Conservation (phyloP, 2,113 vertebrate species). For the Thunnus maccoyii region DNA sequence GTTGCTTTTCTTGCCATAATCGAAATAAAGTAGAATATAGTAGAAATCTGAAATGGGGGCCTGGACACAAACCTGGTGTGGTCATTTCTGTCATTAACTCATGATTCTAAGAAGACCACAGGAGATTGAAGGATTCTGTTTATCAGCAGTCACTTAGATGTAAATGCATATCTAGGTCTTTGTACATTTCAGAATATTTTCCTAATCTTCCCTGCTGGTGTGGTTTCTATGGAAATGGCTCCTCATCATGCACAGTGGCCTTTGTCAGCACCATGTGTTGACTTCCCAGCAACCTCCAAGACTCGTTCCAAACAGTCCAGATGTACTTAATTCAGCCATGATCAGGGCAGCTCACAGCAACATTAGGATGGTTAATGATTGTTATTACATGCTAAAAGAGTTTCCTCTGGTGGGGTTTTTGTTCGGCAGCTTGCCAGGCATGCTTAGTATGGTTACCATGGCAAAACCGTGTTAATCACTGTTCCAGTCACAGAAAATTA, state of each 20-base stretch:
- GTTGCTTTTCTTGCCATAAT: neutral
- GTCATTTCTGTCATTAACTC: neutral
- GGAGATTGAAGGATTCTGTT: neutral
- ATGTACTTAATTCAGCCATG: conserved; percentile 65
- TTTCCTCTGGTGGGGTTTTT: conserved; percentile 56
- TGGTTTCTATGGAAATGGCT: conserved; percentile 47
- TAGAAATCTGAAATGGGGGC: neutral
- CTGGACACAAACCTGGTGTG: neutral
- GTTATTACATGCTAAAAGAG: conserved; percentile 71
- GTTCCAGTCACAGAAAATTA: conserved; percentile 67
- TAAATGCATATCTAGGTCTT: neutral
- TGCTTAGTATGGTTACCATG: conserved; percentile 74
- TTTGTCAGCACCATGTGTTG: conserved; percentile 55
- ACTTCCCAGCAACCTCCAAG: conserved; percentile 46
- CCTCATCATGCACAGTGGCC: conserved; percentile 16
- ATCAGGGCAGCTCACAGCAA: conserved; percentile 56
- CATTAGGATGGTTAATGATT: conserved; percentile 67
- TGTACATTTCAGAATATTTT: conserved; percentile 28
- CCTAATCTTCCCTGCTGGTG: conserved; percentile 8
- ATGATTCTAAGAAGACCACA: neutral
- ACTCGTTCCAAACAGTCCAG: conserved; percentile 57
- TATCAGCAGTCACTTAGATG: neutral
- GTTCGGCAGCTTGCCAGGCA: conserved; percentile 60
- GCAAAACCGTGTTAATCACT: conserved; percentile 68
- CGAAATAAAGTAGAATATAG: neutral